Conservation (phyloP, 35 echinoderm and acorn worm species). For the Apostichopus parvimensis region DNA sequence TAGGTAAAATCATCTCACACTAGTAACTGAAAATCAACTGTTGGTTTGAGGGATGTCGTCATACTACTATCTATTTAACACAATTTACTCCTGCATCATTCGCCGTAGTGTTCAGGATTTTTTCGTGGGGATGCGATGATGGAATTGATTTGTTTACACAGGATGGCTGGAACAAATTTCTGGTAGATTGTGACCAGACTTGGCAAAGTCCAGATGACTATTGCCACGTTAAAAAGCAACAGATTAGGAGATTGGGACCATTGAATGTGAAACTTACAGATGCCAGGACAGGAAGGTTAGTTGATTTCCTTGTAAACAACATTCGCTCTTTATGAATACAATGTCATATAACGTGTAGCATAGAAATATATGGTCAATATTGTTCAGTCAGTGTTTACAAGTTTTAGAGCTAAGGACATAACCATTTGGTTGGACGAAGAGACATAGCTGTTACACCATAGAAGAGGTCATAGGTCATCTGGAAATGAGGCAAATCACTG, state of each 20-base stretch:
- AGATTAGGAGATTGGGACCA: background rate
- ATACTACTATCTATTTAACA: background rate
- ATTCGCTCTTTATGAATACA: too few species aligned
- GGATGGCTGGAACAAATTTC: slow-evolving; percentile 28
- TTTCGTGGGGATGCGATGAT: background rate
- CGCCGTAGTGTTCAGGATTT: background rate
- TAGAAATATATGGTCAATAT: too few species aligned
- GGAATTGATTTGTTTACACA: slow-evolving; percentile 1
- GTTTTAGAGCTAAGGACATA: too few species aligned
- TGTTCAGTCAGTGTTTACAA: too few species aligned
- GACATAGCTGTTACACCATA: too few species aligned
- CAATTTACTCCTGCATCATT: background rate
- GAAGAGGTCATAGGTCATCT: too few species aligned
- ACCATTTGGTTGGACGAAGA: too few species aligned
- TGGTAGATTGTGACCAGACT: slow-evolving; percentile 24
- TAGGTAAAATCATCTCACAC: background rate
- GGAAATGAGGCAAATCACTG: too few species aligned
- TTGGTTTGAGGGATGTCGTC: background rate
- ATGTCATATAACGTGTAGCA: too few species aligned
- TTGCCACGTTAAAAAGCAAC: slow-evolving; percentile 27
- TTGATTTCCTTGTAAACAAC: background rate
- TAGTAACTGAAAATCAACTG: background rate
- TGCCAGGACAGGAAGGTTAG: slow-evolving; percentile 44
- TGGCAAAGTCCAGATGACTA: slow-evolving; percentile 38
- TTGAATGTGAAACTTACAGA: slow-evolving; percentile 33